Evolutionary conservation across 2,113 vertebrate genomes (phyloP).

Genomic region (Strigops habroptila): DNA sequence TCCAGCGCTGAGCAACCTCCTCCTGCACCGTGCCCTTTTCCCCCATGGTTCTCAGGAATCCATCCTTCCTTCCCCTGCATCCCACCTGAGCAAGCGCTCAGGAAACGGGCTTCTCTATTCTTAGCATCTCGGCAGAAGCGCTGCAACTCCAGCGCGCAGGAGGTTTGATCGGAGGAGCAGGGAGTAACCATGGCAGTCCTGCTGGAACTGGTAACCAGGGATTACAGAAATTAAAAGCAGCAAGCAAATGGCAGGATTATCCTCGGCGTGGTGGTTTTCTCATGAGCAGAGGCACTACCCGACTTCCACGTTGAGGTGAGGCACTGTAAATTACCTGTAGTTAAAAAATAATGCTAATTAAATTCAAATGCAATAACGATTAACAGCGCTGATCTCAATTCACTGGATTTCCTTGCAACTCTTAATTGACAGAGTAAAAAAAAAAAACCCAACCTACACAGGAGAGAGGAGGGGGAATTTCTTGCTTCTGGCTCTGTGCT

Average conservation of each 20-base stretch:
- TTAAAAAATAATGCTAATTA: slow-evolving; percentile 54
- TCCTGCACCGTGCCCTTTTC: background rate
- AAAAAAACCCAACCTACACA: background rate
- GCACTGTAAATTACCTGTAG: slow-evolving; percentile 32
- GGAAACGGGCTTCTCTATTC: background rate
- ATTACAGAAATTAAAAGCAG: background rate
- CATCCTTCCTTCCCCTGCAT: background rate
- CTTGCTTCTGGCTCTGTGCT: background rate
- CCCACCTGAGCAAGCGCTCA: background rate
- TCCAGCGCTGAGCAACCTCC: accelerated
- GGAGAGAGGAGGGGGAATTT: background rate
- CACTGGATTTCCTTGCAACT: background rate
- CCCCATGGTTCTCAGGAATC: background rate
- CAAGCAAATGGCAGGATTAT: slow-evolving; percentile 1
- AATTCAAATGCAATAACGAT: slow-evolving; percentile 15
- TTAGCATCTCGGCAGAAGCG: background rate
- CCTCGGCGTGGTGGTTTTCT: background rate
- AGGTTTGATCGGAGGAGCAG: background rate
- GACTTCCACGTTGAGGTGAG: background rate
- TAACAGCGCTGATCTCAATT: slow-evolving; percentile 14
- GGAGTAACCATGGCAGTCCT: slow-evolving; percentile 27
- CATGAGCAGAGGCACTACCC: background rate
- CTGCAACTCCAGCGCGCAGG: background rate
- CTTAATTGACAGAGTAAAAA: slow-evolving; percentile 4
- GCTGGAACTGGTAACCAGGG: background rate